Evolutionary conservation across 2,113 vertebrate species (phyloP).

Genomic region (Rhinoderma darwinii): DNA sequence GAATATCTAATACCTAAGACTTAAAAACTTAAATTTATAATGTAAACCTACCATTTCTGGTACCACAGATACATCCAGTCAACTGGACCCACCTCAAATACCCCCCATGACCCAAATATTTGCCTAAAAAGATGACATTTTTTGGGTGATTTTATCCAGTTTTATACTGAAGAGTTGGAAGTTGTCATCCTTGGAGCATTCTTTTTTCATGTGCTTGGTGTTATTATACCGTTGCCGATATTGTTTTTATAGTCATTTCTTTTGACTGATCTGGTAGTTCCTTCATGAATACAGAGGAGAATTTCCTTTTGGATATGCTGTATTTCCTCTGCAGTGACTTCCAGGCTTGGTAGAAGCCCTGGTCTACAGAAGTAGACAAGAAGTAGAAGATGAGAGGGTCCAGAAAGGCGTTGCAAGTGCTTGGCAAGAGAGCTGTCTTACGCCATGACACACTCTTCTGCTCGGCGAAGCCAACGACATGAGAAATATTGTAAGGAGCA

Average conservation of each 20-base stretch:
- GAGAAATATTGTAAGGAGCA: constrained; percentile 78
- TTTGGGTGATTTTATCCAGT: background rate
- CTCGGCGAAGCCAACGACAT: constrained; percentile 73
- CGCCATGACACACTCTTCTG: constrained; percentile 69
- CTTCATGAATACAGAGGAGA: constrained; percentile 44
- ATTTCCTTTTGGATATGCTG: constrained; percentile 8
- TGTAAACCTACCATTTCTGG: background rate
- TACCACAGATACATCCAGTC: background rate
- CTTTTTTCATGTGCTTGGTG: no score
- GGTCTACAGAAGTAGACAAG: constrained; percentile 69
- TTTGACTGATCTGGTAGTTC: constrained; percentile 1
- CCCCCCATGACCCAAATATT: background rate
- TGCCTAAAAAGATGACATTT: background rate
- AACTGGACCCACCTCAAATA: background rate
- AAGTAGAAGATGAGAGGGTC: constrained; percentile 78
- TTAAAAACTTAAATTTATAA: background rate
- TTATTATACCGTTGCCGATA: constrained; percentile 16
- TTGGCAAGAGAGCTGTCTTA: constrained; percentile 70
- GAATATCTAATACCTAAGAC: no score
- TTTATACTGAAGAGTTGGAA: background rate
- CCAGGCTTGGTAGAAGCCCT: constrained; percentile 66
- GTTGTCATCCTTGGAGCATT: background rate
- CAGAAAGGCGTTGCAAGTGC: constrained; percentile 78
- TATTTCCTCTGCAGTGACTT: constrained; percentile 63
- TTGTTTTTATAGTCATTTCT: background rate